Evolutionary conservation across 2,113 vertebrate genomes (phyloP), one percentile per base, ranked within the genome.

Genomic region (Pipra filicauda): DNA sequence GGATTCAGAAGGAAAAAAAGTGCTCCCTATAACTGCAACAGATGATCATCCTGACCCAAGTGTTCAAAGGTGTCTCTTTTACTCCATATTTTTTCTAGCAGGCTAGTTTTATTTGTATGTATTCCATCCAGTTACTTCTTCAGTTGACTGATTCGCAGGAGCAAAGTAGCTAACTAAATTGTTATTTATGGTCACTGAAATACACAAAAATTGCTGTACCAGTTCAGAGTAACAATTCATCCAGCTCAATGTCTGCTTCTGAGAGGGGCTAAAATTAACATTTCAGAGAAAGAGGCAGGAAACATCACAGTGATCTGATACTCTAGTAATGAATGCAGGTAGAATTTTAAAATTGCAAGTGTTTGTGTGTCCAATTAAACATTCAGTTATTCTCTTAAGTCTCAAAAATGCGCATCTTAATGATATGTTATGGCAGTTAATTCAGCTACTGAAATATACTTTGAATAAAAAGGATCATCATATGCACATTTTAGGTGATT

Each of bases 31-130:
- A 93, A 57, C 86, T 61, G 88, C 96, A 44, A 9, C 30, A 57
- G 93, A 97, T 72, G 75, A 73, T 57, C 33, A 75, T 30, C 54
- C 70, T 48, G 85, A 95, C 57, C 62, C 96, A 67, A 18, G 41
- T 79, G 65, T 93, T 76, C 93, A 97, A 74, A 98, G 98, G 98
- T 98, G 52, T 21, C 11, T 92, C 95, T 85, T 81, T 92, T 52
- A 44, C 37, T 83, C 21, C 26, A 4, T 35, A 9, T 61, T 90
- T 95, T 91, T 91, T 67, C 85, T 92, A 76, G 43, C 61, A 46
- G 61, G 33, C 67, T 92, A 77, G 46, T 93, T 92, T 90, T 79
- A 46, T 79, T 65, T 85, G 10, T 31, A 15, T 59, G 6, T 64
- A 33, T 83, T 85, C 33, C n/a, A 28, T 78, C 31, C 31, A 41